phyloP scores from a whole-genome alignment of 2,113 vertebrate genomes.

The Gnathonemus echidnorhynchus region DNA sequence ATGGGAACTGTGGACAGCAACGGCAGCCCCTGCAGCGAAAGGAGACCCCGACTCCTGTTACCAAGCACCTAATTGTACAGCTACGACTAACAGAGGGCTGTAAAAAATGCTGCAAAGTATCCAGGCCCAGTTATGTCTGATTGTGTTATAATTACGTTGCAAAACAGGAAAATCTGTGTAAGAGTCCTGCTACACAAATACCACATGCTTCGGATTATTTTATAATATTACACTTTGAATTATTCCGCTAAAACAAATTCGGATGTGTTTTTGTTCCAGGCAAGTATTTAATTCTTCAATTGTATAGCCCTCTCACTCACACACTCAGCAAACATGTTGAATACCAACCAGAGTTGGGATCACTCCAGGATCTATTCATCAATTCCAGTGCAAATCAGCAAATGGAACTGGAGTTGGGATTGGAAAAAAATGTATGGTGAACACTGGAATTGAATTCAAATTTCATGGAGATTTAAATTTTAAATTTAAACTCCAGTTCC shows the following conservation, averaged over 20 bases:
- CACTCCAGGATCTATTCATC: too few relatives aligned
- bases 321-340: not conserved
- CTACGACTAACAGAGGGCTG: not conserved
- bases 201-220: not conserved
- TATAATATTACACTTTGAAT: not conserved
- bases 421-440: too few relatives aligned
- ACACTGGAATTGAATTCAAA: too few relatives aligned
- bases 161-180: not conserved
- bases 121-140: not conserved
- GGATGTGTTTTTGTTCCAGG: not conserved
- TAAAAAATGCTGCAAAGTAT: not conserved
- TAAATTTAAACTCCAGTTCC: too few relatives aligned
- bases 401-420: too few relatives aligned
- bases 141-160: not conserved
- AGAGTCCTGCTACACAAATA: not conserved
- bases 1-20: not conserved
- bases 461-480: too few relatives aligned
- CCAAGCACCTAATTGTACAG: not conserved
- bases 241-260: not conserved
- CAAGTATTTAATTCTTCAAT: not conserved
- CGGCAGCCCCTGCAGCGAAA: not conserved
- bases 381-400: too few relatives aligned
- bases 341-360: not conserved
- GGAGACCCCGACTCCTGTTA: not conserved
- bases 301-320: not conserved